These are phyloP conservation scores for Crocuta crocuta DNA, from an alignment of 2,113 vertebrate genomes.

Conservation along the genomic window DNA sequence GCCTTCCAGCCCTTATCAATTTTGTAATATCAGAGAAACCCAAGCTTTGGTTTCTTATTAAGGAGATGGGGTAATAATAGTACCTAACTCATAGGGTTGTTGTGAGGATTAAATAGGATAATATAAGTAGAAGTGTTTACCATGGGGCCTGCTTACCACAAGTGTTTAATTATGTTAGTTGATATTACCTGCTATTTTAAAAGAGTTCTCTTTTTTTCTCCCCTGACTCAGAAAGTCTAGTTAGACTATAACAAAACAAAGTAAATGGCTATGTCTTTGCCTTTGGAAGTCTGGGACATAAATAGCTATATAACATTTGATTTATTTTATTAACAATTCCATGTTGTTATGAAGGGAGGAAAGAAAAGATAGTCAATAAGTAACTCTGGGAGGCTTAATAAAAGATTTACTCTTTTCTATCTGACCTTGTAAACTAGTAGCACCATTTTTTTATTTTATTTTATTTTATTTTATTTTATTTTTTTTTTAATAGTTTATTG, in stretches of 20 bases:
- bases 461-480: too few relatives aligned
- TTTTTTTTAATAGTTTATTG: too few relatives aligned
- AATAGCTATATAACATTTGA: constrained; percentile 56
- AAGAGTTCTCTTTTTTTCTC: background rate
- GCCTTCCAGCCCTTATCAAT: background rate
- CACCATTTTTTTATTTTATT: too few relatives aligned
- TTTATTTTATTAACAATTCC: constrained; percentile 66
- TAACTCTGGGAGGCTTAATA: constrained; percentile 67
- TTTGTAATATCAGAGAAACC: background rate
- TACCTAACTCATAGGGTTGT: background rate
- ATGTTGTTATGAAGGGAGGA: constrained; percentile 26
- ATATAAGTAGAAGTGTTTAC: background rate
- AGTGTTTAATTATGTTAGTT: background rate
- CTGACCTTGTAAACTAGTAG: constrained; percentile 45
- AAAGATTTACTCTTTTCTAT: constrained; percentile 60
- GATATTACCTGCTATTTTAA: constrained; percentile 26
- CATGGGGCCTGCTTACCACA: background rate
- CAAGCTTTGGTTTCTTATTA: background rate
- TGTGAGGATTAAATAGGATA: constrained; percentile 5
- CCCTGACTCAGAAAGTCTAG: constrained; percentile 1
- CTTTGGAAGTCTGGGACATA: background rate
- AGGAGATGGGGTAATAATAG: background rate
- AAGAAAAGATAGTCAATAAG: constrained; percentile 51
- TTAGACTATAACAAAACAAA: constrained; percentile 37
- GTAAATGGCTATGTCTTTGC: constrained; percentile 28